Conservation (phyloP, 2,888 invertebrate species). For the Melikaiella ostensackeni region DNA sequence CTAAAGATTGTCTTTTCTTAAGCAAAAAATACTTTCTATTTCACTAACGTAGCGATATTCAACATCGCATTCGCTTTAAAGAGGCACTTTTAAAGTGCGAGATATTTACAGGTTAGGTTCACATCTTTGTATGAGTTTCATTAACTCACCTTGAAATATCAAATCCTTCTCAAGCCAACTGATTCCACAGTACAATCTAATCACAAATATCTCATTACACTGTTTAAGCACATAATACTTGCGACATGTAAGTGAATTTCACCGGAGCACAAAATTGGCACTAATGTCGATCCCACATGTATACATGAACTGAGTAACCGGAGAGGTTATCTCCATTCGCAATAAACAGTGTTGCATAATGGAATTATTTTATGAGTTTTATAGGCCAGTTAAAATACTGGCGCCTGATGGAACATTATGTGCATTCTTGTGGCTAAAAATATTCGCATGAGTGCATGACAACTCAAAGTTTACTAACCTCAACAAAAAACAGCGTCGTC, state of each 20-base stretch:
- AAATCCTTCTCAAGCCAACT: neutral
- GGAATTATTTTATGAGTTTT: neutral
- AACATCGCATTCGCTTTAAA: neutral
- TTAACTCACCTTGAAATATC: constrained; percentile 12
- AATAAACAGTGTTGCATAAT: neutral
- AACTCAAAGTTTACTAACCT: neutral
- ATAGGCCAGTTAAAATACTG: neutral
- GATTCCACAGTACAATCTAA: neutral
- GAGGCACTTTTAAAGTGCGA: neutral
- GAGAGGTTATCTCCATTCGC: neutral
- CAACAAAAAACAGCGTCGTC: neutral
- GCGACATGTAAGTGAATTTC: neutral
- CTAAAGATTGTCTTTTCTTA: neutral
- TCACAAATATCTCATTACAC: constrained; percentile 19
- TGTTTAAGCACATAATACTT: neutral
- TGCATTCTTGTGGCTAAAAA: neutral
- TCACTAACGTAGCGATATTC: neutral
- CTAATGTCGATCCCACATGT: constrained; percentile 19
- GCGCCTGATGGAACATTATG: neutral
- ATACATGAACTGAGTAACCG: constrained; percentile 12
- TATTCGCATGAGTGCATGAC: neutral
- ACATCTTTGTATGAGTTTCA: neutral
- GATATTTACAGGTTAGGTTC: constrained; percentile 15
- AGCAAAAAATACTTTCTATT: neutral
- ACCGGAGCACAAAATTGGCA: constrained; percentile 32